Evolutionary conservation across 2,888 invertebrate species (phyloP), one percentile per base, ranked within the genome.

Genomic region (Teinopalpus imperialis): DNA sequence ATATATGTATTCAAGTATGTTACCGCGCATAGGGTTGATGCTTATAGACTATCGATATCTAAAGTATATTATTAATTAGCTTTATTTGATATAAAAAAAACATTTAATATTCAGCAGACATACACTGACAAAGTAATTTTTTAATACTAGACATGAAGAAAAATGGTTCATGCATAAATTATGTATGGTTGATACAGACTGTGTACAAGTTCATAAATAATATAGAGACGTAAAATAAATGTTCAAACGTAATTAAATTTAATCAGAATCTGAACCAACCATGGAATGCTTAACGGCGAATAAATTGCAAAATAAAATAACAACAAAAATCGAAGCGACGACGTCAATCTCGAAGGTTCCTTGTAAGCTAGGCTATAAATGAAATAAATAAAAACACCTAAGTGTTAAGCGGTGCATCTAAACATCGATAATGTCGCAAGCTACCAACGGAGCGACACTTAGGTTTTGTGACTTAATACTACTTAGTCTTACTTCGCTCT

Each of bases 401-500:
- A 54, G 77, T 82, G 81, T 69, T 71, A 88, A 88, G 88, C 88
- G 78, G 88, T 88, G 88, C 88, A 82, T 80, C 87, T 86, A 87
- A 79, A 88, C 87, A 87, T 86, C 82, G 81, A 85, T 68, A 76
- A 66, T 61, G 82, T 78, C 83, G 81, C 81, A 82, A 83, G 83
- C 83, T 75, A 66, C 68, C 66, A 67, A 69, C 59, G 69, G 73
- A 63, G 81, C 81, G 83, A 81, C 81, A 76, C 70, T 68, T 71
- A 75, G 48, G 40, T 44, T 53, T 73, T 67, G 63, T 66, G 65
- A 53, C 63, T 65, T 61, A 74, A 67, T 65, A 63, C 63, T 72
- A 67, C 90, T 94, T 59, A 54, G 88, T 94, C 96, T 97, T 96
- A 97, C 97, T 92, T 95, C 94, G 85, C 95, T 93, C 87, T 93